Base-by-base conservation (phyloP, 2,113 vertebrate species). In the Genyomyrus donnyi region DNA sequence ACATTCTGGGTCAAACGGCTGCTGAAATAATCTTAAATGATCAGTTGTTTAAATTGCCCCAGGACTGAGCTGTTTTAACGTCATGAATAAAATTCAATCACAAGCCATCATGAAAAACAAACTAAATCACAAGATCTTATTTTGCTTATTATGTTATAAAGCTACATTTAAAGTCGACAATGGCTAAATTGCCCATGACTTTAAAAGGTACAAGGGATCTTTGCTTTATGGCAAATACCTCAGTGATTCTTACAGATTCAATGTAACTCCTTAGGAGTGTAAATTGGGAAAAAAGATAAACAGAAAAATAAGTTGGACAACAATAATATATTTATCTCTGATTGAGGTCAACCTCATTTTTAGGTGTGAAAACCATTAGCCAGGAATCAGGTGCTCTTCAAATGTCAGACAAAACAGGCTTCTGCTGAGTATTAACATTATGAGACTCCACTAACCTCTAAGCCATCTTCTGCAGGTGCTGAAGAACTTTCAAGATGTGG, bases 311-410 rank as follows among this genome's bases (percentile, higher is more conserved):
- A 92, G 93, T 88, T 70, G 92, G 91, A 89, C 89, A 89, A 90
- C 90, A 90, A 66, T 66, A 85, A 94, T 89, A 90, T 90, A 89
- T 92, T 92, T 91, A 89, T 92, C 88, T 92, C 86, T 89, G 90
- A 91, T 88, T 48, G 91, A 91, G 92, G 91, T 93, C 89, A 90
- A 91, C 91, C 93, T 91, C 90, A 87, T 92, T 95, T 53, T 93
- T 93, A 92, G 94, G 93, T 92, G 87, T 89, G 88, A 90, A 94
- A 52, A 91, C 93, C 94, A 95, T 95, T 95, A 95, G 95, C 95
- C 95, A 95, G 93, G 95, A 95, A 93, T 95, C 94, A 92, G 92
- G 92, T 93, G 89, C 93, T 62, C 92, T 92, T 91, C 58, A 95
- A 95, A 95, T 95, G 94, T 95, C 94, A 95, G 93, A 94, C 42